A percentile compares a stretch with the other conserved stretches of the same genome.
Evolutionary conservation across 2,888 invertebrate species (phyloP).

Genomic region (Lasius fuliginosus): DNA sequence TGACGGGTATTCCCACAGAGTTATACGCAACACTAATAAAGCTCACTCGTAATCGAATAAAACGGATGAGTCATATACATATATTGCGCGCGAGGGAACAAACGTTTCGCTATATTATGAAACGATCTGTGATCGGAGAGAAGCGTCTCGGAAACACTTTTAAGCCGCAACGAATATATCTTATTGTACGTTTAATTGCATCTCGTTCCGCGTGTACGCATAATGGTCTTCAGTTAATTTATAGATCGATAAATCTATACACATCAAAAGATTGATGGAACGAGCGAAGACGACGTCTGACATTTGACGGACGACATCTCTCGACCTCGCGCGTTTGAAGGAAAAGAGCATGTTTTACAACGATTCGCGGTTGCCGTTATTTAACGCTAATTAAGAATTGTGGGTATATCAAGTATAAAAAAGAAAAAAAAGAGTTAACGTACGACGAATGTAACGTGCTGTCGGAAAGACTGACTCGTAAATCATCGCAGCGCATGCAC

Average conservation of each 20-base stretch:
- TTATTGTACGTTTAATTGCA: constrained; percentile 2
- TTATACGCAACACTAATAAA: background rate
- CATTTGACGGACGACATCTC: constrained; percentile 49
- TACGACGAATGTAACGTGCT: background rate
- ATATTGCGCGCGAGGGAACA: constrained; percentile 17
- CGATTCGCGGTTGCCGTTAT: background rate
- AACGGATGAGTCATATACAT: constrained; percentile 10
- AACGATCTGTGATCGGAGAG: constrained; percentile 12
- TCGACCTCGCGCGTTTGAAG: background rate
- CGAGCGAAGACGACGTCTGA: constrained; percentile 47
- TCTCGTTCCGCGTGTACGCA: constrained; percentile 19
- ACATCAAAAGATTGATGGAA: constrained; percentile 2
- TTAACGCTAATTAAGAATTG: background rate
- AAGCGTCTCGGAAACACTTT: background rate
- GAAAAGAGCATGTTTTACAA: constrained; percentile 1
- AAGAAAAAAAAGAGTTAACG: background rate
- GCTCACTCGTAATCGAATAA: background rate
- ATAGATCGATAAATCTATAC: constrained; percentile 65
- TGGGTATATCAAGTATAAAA: background rate
- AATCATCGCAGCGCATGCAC: constrained; percentile 26
- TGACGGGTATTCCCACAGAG: constrained; percentile 26
- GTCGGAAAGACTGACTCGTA: constrained; percentile 27
- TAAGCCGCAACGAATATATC: background rate
- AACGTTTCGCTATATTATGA: constrained; percentile 24
- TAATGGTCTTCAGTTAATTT: constrained; percentile 58